Percentiles rank a stretch among this genome's conserved stretches.
Conservation (phyloP, 2,797 vertebrate species). For the Lerista edwardsae region DNA sequence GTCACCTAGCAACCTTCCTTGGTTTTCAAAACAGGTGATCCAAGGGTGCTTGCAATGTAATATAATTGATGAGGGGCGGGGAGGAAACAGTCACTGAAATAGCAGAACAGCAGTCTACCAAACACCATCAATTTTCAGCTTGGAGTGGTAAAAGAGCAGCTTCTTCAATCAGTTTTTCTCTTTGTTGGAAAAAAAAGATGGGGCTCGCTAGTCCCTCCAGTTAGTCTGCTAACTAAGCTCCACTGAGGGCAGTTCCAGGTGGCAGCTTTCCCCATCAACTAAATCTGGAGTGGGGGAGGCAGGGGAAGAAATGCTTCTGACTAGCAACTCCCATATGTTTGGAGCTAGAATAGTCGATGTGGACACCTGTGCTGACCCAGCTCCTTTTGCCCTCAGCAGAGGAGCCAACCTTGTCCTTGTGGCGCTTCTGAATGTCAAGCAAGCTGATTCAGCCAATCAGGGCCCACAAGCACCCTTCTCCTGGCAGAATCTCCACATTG, state of each 20-base stretch:
- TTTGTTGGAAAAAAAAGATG: background rate
- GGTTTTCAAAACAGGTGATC: constrained; percentile 21
- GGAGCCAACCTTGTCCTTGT: background rate
- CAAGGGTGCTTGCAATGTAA: constrained; percentile 16
- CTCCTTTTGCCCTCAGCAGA: background rate
- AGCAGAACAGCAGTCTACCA: background rate
- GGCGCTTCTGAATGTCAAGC: background rate
- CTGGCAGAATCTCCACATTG: background rate
- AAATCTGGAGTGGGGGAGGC: background rate
- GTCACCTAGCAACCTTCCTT: constrained; percentile 41
- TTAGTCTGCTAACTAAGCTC: background rate
- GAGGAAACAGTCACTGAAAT: background rate
- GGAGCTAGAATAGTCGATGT: background rate
- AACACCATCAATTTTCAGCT: background rate
- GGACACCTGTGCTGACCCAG: background rate
- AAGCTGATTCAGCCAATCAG: background rate
- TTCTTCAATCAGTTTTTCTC: background rate
- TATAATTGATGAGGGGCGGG: background rate
- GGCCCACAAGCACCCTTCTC: background rate
- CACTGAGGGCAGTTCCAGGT: background rate
- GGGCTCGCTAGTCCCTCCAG: background rate
- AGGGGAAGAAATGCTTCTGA: background rate
- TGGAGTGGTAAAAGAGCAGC: background rate
- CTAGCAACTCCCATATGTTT: background rate
- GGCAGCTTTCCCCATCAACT: background rate